Conservation (phyloP, 2,797 vertebrate species). For the Cacajao melanocephalus region DNA sequence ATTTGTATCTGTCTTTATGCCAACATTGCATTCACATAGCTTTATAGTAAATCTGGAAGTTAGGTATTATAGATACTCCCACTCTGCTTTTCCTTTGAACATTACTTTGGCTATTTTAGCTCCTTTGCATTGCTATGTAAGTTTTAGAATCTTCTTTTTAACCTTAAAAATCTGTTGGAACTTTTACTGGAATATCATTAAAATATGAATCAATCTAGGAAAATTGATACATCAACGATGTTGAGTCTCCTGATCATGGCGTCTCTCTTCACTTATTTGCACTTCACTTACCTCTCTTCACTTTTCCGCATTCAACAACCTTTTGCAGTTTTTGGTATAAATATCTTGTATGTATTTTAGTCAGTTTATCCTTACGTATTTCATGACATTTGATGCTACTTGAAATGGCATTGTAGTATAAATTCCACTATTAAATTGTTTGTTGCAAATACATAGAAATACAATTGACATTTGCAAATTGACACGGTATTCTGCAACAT, state of each 20-base stretch:
- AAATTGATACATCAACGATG: not conserved
- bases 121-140: not conserved
- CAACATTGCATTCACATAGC: not conserved
- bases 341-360: not conserved
- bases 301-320: not conserved
- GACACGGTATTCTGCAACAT: not conserved
- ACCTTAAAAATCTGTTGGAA: not conserved
- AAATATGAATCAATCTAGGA: not conserved
- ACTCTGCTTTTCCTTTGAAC: not conserved
- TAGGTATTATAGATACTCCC: not conserved
- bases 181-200: not conserved
- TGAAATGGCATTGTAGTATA: not conserved
- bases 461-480: not conserved
- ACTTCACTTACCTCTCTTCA: not conserved
- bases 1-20: not conserved
- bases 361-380: not conserved
- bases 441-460: not conserved
- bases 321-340: not conserved
- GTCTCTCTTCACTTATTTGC: not conserved
- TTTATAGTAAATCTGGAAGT: not conserved
- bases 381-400: not conserved
- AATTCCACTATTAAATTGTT: not conserved
- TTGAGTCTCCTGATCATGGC: not conserved
- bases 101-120: not conserved
- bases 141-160: not conserved